Percentiles rank a stretch among this genome's conserved stretches.
Evolutionary conservation across 2,888 invertebrate species (phyloP).

Genomic region (Gibbula magus): DNA sequence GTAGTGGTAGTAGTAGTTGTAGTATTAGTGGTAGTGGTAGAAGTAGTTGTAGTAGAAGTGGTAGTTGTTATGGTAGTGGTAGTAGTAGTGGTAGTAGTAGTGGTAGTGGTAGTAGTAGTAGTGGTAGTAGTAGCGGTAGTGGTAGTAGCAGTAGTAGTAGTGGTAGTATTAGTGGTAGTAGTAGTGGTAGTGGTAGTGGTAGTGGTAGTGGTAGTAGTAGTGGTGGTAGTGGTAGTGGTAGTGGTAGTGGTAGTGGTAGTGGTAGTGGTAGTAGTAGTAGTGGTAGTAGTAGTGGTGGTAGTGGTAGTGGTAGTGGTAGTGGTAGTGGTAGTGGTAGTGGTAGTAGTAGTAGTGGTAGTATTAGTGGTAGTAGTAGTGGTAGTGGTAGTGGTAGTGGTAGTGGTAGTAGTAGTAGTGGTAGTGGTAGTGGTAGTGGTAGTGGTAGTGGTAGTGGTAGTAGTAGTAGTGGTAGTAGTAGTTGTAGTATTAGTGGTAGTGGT

Average conservation of each 20-base stretch:
- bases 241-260: slow-evolving; percentile 18
- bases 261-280: neutral
- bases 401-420: slow-evolving; percentile 26
- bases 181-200: too few relatives aligned
- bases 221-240: neutral
- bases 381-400: slow-evolving; percentile 3
- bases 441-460: neutral
- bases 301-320: neutral
- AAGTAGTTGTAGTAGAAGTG: too few relatives aligned
- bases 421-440: neutral
- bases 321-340: neutral
- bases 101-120: neutral
- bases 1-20: too few relatives aligned
- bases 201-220: neutral
- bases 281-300: neutral
- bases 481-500: too few relatives aligned
- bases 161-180: too few relatives aligned
- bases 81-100: neutral
- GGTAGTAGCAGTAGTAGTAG: neutral
- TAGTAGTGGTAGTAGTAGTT: too few relatives aligned
- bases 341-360: too few relatives aligned
- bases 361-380: too few relatives aligned
- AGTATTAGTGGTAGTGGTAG: too few relatives aligned
- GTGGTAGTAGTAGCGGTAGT: neutral
- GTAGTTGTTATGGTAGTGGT: neutral